Base-by-base conservation (phyloP, 1,140 invertebrate genomes). In the Trichoplusia ni region DNA sequence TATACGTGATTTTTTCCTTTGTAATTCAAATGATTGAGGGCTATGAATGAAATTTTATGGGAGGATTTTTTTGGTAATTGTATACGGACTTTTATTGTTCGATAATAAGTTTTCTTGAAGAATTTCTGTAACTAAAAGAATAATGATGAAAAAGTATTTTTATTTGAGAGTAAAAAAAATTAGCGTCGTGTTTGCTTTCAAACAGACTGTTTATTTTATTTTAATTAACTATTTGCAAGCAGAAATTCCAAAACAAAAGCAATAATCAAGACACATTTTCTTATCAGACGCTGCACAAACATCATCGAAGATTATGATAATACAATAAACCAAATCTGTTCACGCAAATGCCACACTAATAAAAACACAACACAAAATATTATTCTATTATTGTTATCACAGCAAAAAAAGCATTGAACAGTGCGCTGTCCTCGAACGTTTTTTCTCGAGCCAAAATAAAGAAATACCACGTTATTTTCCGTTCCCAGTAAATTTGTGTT, bases 11-110 rank as follows among this genome's bases (percentile, higher is more conserved):
- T 56, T 40, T 54, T 53, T 53, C 51, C 27, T 56, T 56, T 38
- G 33, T 40, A 35, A 56, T 56, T 56, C 51, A 56, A 56, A 56
- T 56, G 40, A 56, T 56, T 56, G 35, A 56, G 51, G 51, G 40
- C 51, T 40, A 56, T 38, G 35, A 35, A 35, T 40, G 51, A 56
- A 56, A 56, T 38, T 33, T 40, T 9, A 56, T 38, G 51, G 38
- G 51, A 56, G 40, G n/a, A n/a, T n/a, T n/a, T 56, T 56, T 40
- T 13, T 19, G 33, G 51, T 56, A 56, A 56, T 56, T 38, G 35
- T 35, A 21, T 51, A 51, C 51, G 51, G 21, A 40, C n/a, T 21
- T 33, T 35, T n/a, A 13, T 29, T 14, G 23, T 47, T 47, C 16
- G 13, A 7, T 25, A 11, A 47, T 21, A 29, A 33, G 14, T 51